These are phyloP conservation scores for Zaprionus tsacasi DNA, from an alignment of 1,140 invertebrate species.

Conservation along the genomic window DNA sequence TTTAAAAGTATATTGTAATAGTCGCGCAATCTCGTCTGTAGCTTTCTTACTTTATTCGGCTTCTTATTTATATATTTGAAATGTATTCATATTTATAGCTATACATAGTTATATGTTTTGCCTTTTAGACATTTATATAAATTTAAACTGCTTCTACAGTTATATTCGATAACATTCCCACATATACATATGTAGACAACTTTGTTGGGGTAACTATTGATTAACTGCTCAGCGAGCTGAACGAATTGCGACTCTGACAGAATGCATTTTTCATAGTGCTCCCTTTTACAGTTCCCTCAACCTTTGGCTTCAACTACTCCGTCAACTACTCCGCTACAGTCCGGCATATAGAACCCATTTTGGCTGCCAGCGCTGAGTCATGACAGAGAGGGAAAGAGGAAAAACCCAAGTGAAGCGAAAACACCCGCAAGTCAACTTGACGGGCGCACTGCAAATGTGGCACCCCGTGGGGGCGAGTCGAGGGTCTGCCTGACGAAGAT, in stretches of 20 bases:
- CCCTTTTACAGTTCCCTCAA: conserved; percentile 11
- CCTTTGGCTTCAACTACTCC: not conserved
- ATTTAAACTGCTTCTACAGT: not conserved
- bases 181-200: not conserved
- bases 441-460: conserved; percentile 51
- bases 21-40: no score
- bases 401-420: conserved; percentile 16
- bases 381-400: conserved; percentile 1
- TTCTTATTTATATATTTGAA: no score
- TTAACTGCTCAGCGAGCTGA: not conserved
- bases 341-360: not conserved
- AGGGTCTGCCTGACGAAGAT: conserved; percentile 16
- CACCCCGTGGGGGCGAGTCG: conserved; percentile 53
- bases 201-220: not conserved
- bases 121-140: no score
- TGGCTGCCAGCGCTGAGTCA: conserved; percentile 25
- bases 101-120: not conserved
- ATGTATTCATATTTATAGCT: not conserved
- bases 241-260: not conserved
- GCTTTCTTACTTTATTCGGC: no score
- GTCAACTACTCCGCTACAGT: not conserved
- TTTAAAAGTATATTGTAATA: no score
- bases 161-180: not conserved
- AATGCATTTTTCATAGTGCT: conserved; percentile 8
- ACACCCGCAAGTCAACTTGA: conserved; percentile 49